Evolutionary conservation across 2,113 vertebrate genomes (phyloP), one percentile per base, ranked within the genome.

Genomic region (Rhegmatorhina hoffmannsi): DNA sequence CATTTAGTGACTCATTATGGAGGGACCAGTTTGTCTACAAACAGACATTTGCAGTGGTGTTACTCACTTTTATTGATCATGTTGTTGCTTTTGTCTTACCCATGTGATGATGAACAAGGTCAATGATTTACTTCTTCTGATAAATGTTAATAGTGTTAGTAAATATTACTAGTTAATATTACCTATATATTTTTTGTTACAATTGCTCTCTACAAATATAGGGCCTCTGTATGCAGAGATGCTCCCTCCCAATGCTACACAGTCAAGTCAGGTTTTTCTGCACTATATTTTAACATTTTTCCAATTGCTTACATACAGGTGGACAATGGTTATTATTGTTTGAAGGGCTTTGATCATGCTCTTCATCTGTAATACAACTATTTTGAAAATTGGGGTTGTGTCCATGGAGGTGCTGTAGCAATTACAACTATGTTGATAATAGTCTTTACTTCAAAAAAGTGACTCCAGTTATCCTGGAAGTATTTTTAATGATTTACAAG

Each of bases 21-120:
- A 94, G 92, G 73, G 91, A 72, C 59, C 79, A 84, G 63, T 80
- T 82, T 86, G 75, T 80, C 82, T 88, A 24, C 70, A 58, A 58
- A 29, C 46, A 77, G 79, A n/a, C 20, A 2, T 87, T 90, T 93
- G 76, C 62, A 60, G 55, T 28, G 62, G 83, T 1, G 4, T 74
- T 80, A 12, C 47, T 86, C 60, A 17, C 53, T 59, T 56, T 63
- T 64, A 75, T 79, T 60, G 77, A 67, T 82, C n/a, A 14, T 38
- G 23, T 50, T 80, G 43, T 50, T 88, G 50, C 73, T 67, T 50
- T 69, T 72, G 76, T 72, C 40, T 94, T 85, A 69, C 49, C 62
- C 43, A 8, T 38, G 58, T 77, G 43, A 36, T 67, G 47, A n/a
- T 60, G 55, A 88, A 17, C 50, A 31, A 50, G 0, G 2, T 66